These are phyloP conservation scores for Dreissena rostriformis DNA, from an alignment of 1,140 invertebrate species.

Conservation along the genomic window DNA sequence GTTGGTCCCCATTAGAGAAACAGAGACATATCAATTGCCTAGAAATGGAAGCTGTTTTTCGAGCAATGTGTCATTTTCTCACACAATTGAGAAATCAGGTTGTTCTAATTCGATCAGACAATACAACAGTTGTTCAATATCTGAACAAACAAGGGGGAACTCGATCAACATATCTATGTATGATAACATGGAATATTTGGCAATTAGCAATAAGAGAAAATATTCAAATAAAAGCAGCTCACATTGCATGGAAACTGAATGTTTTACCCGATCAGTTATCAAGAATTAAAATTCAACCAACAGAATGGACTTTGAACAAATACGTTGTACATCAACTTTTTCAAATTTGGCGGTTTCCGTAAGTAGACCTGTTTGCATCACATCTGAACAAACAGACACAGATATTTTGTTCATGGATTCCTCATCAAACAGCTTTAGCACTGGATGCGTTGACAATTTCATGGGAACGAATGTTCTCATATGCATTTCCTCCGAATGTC, in stretches of 20 bases:
- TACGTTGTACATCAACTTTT: slow-evolving; percentile 18
- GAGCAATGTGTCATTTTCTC: not conserved
- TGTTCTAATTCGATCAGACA: slow-evolving; percentile 31
- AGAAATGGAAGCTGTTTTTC: slow-evolving; percentile 31
- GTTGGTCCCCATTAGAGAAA: not conserved
- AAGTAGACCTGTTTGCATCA: slow-evolving; percentile 58
- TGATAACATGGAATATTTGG: slow-evolving; percentile 36
- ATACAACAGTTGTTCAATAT: slow-evolving; percentile 36
- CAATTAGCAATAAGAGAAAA: slow-evolving; percentile 24
- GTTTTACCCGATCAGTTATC: slow-evolving; percentile 27
- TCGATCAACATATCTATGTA: slow-evolving; percentile 1
- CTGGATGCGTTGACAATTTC: slow-evolving; percentile 48
- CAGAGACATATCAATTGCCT: slow-evolving; percentile 18
- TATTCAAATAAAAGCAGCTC: slow-evolving; percentile 32
- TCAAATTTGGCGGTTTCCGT: slow-evolving; percentile 20
- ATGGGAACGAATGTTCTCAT: slow-evolving; percentile 46
- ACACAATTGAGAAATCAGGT: not conserved
- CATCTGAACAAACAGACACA: slow-evolving; percentile 27
- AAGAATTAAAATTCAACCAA: not conserved
- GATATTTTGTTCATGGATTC: slow-evolving; percentile 38
- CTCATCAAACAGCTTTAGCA: slow-evolving; percentile 35
- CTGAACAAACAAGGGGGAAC: slow-evolving; percentile 42
- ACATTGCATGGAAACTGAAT: slow-evolving; percentile 33
- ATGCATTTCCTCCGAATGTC: slow-evolving; percentile 57
- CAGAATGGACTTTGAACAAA: slow-evolving; percentile 31